Base-by-base conservation (phyloP, 2,113 vertebrate species). In the Trinectes maculatus region DNA sequence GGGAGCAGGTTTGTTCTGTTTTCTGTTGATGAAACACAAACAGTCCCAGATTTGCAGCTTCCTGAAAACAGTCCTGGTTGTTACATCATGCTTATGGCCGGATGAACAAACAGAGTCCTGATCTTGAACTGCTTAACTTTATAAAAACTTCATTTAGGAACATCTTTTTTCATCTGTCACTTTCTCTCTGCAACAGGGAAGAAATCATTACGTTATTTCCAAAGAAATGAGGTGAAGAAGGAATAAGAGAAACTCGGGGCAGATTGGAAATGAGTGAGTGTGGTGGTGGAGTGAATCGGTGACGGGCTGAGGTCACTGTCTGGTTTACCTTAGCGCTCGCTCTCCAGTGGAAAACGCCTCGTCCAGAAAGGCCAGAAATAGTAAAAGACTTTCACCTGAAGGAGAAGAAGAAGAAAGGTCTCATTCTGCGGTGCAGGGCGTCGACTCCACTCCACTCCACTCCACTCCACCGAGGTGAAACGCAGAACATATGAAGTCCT, bases 351-450 rank as follows among this genome's bases (percentile, higher is more conserved):
- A 79, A 81, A 84, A 72, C 18, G 48, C 69, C 53, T 47, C 24
- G 69, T 82, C 22, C 58, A 47, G 24, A 51, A 51, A 26, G 18
- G 65, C 52, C 76, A 71, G 69, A 43, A 54, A 58, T 29, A 21
- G 11, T n/a, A 31, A 26, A 74, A n/a, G 51, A 54, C 44, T 51
- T 80, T 60, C 82, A 84, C 79, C 58, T 87, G 82, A 66, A 63
- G 51, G 65, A 82, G 81, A n/a, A 15, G 25, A 25, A 12, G 26
- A 66, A 74, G 56, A 82, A 82, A 71, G 52, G 56, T 54, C 13
- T 74, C 54, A 44, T 76, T 77, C 54, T 80, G 74, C 31, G 66
- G 59, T 29, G 60, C 54, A 49, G 54, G 74, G 77, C 54, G 66
- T 22, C 24, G n/a, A 24, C 76, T 42, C 34, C 0, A 44, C 39